Percentiles rank a stretch among this genome's conserved stretches.
These are phyloP conservation scores for Odocoileus virginianus DNA, from an alignment of 2,113 vertebrate genomes.

Conservation along the genomic window DNA sequence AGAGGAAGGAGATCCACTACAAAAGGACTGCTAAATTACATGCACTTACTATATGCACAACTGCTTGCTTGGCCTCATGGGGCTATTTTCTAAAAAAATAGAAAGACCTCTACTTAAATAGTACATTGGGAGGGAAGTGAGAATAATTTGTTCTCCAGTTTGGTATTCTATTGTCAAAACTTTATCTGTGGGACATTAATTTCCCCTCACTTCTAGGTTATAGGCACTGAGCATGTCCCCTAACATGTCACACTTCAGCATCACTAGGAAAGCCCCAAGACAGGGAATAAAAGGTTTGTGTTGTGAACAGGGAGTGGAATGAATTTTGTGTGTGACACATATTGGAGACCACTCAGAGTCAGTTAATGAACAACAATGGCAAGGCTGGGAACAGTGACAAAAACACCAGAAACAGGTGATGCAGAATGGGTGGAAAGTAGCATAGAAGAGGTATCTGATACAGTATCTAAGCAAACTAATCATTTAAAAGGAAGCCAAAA, in stretches of 20 bases:
- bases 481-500: neutral
- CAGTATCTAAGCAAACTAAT: neutral
- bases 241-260: neutral
- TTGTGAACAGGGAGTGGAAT: neutral
- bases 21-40: neutral
- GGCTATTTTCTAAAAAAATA: neutral
- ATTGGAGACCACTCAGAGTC: neutral
- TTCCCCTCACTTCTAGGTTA: neutral
- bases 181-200: neutral
- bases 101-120: neutral
- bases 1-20: neutral
- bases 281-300: neutral
- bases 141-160: neutral
- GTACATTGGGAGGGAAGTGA: neutral
- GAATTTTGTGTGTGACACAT: neutral
- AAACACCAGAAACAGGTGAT: neutral
- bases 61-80: neutral
- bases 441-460: neutral
- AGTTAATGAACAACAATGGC: neutral
- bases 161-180: neutral
- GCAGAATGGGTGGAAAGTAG: neutral
- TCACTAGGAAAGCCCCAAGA: neutral
- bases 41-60: neutral
- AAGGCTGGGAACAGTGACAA: neutral
- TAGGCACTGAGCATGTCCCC: neutral